Evolutionary conservation across 2,113 vertebrate species (phyloP), one percentile per base, ranked within the genome.

Genomic region (Phodopus roborovskii): DNA sequence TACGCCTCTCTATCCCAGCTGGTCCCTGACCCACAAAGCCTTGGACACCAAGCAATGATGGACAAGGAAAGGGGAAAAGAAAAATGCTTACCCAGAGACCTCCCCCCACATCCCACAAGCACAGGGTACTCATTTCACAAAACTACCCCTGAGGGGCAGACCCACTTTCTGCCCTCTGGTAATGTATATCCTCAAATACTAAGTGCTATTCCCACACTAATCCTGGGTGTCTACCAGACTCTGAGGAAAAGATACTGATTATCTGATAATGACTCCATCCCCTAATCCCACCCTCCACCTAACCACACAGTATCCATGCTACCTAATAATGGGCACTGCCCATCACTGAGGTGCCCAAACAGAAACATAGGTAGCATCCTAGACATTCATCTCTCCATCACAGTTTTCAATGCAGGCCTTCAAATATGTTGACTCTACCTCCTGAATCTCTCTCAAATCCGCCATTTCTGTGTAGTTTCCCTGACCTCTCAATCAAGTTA

Each of bases 101-200:
- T 39, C n/a, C 45, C 45, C 45, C 45, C 9, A 50, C 2, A 39
- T 78, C 58, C 91, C 42, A 86, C 36, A 15, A 88, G 78, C 81
- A 62, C 60, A 73, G 5, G 48, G 53, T 58, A 26, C 20, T 87
- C 39, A 82, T 19, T 62, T 87, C 58, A 88, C 42, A n/a, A 24
- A 89, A 45, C 75, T 92, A n/a, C 77, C 33, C 66, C 70, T 42
- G 71, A 50, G 68, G 22, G 17, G 22, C 11, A 95, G 45, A 88
- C 33, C 33, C 45, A 75, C 4, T 24, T 68, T 73, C 58, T 79
- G 22, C 39, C 11, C 48, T 90, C 30, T 90, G 73, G 94, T 83
- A 88, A 39, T 88, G 74, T 91, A 8, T 16, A 95, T 73, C 26
- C 68, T 42, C 89, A 77, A 86, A 95, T 70, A 83, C 28, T 4